These are phyloP conservation scores for Arizona elegans DNA, from an alignment of 2,113 vertebrate genomes.

Conservation along the genomic window DNA sequence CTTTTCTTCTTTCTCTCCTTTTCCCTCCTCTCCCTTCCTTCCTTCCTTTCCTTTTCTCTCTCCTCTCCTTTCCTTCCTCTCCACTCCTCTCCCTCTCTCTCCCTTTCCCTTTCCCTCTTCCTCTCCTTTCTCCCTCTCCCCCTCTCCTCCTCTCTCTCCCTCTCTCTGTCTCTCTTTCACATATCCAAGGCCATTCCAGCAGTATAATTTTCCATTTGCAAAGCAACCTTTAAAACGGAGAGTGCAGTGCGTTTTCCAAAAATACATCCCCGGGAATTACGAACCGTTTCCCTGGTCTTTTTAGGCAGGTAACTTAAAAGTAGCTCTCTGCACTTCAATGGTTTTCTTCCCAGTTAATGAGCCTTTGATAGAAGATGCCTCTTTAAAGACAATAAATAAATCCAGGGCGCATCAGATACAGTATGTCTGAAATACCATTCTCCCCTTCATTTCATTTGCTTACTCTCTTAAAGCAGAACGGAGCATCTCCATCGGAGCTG, in stretches of 20 bases:
- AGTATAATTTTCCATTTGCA: slow-evolving; percentile 57
- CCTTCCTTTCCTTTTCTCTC: fast-evolving
- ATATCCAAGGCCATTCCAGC: slow-evolving; percentile 28
- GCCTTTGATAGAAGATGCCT: slow-evolving; percentile 16
- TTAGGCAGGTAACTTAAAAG: slow-evolving; percentile 10
- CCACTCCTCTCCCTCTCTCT: no score
- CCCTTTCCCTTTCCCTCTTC: no score
- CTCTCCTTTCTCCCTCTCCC: no score
- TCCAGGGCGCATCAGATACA: slow-evolving; percentile 27
- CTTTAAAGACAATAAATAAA: slow-evolving; percentile 17
- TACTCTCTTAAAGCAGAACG: slow-evolving; percentile 11
- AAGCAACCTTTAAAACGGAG: slow-evolving; percentile 44
- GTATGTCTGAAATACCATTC: slow-evolving; percentile 7
- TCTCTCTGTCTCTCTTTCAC: no score
- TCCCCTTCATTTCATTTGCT: neutral
- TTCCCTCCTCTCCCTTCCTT: fast-evolving
- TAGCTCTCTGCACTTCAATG: slow-evolving; percentile 36
- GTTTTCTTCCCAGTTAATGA: slow-evolving; percentile 19
- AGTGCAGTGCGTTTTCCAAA: slow-evolving; percentile 24
- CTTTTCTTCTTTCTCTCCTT: fast-evolving
- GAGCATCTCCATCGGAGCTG: slow-evolving; percentile 16
- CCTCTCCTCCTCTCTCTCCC: no score
- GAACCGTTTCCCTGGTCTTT: slow-evolving; percentile 39
- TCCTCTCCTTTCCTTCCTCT: no score
- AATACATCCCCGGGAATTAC: slow-evolving; percentile 35